These are phyloP conservation scores for Hirundo rustica DNA, from an alignment of 2,797 vertebrate genomes.

Conservation along the genomic window DNA sequence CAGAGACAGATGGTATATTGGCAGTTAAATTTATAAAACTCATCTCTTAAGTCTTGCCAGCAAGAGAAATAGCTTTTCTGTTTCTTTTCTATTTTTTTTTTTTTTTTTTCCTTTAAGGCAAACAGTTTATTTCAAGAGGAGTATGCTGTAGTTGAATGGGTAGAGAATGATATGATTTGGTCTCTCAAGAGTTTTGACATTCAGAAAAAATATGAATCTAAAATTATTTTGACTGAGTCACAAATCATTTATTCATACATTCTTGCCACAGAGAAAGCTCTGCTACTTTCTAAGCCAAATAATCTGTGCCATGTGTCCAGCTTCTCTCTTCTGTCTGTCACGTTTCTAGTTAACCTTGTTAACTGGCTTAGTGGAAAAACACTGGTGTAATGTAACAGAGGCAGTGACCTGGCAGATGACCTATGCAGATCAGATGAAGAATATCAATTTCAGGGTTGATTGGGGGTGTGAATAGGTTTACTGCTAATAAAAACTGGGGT, in stretches of 20 bases:
- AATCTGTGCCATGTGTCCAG: constrained; percentile 72
- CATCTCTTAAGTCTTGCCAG: constrained; percentile 13
- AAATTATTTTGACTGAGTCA: constrained; percentile 53
- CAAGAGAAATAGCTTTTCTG: background rate
- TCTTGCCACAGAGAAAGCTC: constrained; percentile 49
- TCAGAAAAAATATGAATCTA: background rate
- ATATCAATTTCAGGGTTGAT: constrained; percentile 77
- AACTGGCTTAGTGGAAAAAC: constrained; percentile 73
- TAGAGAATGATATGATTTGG: background rate
- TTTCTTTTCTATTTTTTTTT: background rate
- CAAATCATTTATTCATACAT: constrained; percentile 14
- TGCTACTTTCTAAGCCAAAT: constrained; percentile 65
- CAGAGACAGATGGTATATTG: constrained; percentile 44
- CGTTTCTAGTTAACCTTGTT: constrained; percentile 75
- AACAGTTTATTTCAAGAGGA: background rate
- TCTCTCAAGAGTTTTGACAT: background rate
- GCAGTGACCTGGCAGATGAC: constrained; percentile 79
- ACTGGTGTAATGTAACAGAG: constrained; percentile 79
- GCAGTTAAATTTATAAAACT: constrained; percentile 38
- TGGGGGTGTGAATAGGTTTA: constrained; percentile 32
- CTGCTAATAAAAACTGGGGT: constrained; percentile 38
- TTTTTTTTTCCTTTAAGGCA: background rate
- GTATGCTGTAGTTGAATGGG: background rate
- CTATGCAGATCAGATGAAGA: constrained; percentile 79
- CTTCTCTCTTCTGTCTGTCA: constrained; percentile 48